Conservation (phyloP, 2,888 invertebrate species). For the Smittia aterrima region DNA sequence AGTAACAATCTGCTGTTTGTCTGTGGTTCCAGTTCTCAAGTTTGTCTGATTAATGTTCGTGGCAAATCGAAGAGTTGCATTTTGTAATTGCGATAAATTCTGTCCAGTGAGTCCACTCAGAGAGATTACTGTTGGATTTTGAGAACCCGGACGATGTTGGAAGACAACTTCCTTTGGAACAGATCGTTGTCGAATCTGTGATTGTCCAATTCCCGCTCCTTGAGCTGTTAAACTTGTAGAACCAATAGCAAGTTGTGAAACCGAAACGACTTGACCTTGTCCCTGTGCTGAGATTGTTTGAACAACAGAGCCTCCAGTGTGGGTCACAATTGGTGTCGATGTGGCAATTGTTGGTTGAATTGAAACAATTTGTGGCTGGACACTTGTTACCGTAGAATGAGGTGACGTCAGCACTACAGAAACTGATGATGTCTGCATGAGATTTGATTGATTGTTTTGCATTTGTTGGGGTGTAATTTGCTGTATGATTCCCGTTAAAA, state of each 20-base stretch:
- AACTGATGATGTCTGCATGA: slow-evolving; percentile 49
- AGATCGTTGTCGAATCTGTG: slow-evolving; percentile 51
- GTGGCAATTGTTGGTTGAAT: slow-evolving; percentile 50
- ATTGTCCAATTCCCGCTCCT: slow-evolving; percentile 52
- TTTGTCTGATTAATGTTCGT: slow-evolving; percentile 45
- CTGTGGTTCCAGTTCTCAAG: slow-evolving; percentile 50
- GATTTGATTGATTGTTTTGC: slow-evolving; percentile 46
- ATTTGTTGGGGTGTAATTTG: slow-evolving; percentile 52
- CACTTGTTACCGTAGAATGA: slow-evolving; percentile 49
- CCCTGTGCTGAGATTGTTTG: slow-evolving; percentile 51
- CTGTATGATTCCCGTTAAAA: slow-evolving; percentile 56
- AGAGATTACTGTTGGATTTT: slow-evolving; percentile 53
- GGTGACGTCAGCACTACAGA: slow-evolving; percentile 54
- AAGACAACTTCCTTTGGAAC: slow-evolving; percentile 51
- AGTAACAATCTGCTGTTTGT: slow-evolving; percentile 29
- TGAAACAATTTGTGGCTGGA: slow-evolving; percentile 51
- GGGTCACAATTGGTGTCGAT: slow-evolving; percentile 45
- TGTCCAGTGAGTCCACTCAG: slow-evolving; percentile 51
- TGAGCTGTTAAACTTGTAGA: slow-evolving; percentile 50
- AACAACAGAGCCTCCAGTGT: slow-evolving; percentile 50
- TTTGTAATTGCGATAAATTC: slow-evolving; percentile 47
- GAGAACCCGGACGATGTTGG: slow-evolving; percentile 51
- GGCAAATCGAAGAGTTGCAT: slow-evolving; percentile 27
- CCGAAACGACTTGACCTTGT: slow-evolving; percentile 52
- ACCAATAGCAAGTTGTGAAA: slow-evolving; percentile 54